Evolutionary conservation across 2,888 invertebrate genomes (phyloP), one percentile per base, ranked within the genome.

Genomic region (Pristionchus entomophagus): DNA sequence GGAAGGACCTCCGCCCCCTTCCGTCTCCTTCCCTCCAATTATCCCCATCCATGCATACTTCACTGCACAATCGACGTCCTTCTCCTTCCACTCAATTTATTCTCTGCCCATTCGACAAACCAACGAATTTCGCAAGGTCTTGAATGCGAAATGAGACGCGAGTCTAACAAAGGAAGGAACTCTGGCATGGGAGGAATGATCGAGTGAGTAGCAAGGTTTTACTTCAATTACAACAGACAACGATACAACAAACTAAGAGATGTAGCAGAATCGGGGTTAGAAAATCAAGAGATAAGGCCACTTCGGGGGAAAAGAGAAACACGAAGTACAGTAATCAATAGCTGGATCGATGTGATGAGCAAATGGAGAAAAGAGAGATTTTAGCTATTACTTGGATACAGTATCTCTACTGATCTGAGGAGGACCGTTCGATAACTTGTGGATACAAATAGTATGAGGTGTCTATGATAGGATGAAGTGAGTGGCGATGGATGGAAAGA

Each of bases 11-110:
- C n/a, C 35, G 45, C 49, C 32, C 49, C 51, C 51, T 51, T 80
- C 78, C 78, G 29, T 78, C 78, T 35, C 14, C 22, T 51, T 51
- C 78, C 78, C 78, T 51, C 78, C 51, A 49, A 49, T 51, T 80
- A 49, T 80, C 78, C 51, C 51, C 78, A 41, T 51, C 78, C 78
- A 51, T 51, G 49, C 78, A 80, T 80, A 41, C 82, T 82, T 59
- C 82, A 56, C 38, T 82, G 82, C 38, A 82, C 59, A 82, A 51
- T 29, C 82, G 78, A 51, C 51, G 82, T 19, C 82, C 59, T 80
- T 80, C 53, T 32, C 82, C n/a, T 26, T 59, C 29, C 35, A 59
- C 59, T 82, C 82, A 38, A 45, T 45, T 82, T 59, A 38, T 82
- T 32, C 82, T 82, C 82, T 35, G 41, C 45, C 53, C 53, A 51